Evolutionary conservation across 2,888 invertebrate genomes (phyloP).

Genomic region (Eumacrocentrus americanus): DNA sequence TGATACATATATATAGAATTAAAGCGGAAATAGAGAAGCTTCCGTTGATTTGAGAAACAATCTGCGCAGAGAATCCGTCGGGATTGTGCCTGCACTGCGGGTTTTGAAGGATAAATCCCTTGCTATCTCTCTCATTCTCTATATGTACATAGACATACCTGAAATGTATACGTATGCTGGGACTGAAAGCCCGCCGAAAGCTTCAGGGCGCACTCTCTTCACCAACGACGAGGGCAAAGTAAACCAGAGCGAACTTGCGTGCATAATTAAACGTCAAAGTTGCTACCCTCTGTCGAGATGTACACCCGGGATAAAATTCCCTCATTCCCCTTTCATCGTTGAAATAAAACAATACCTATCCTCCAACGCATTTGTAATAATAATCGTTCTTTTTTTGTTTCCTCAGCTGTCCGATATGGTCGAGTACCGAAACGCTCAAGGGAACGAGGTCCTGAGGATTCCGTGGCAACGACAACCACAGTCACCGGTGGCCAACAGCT

Average conservation of each 20-base stretch:
- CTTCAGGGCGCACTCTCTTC: conserved; percentile 4
- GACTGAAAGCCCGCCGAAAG: conserved; percentile 18
- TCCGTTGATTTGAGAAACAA: conserved; percentile 4
- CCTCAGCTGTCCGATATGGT: conserved; percentile 96
- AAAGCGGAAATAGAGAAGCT: neutral
- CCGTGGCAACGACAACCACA: conserved; percentile 45
- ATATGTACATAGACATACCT: neutral
- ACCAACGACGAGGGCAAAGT: conserved; percentile 41
- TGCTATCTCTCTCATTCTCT: neutral
- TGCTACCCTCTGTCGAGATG: conserved; percentile 30
- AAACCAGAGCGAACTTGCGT: conserved; percentile 48
- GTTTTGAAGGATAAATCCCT: neutral
- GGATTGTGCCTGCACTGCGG: conserved; percentile 12
- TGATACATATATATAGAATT: too few relatives aligned
- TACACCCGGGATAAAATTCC: conserved; percentile 4
- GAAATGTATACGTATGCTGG: neutral
- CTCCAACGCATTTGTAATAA: too few relatives aligned
- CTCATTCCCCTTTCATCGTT: neutral
- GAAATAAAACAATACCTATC: conserved; percentile 11
- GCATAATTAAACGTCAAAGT: conserved; percentile 55
- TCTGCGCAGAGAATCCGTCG: conserved; percentile 15
- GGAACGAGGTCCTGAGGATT: conserved; percentile 72
- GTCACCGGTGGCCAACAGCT: conserved; percentile 38
- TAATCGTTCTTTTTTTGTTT: too few relatives aligned
- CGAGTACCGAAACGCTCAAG: conserved; percentile 92